Conservation (phyloP, 2,888 invertebrate genomes). For the Lamproptera curius region DNA sequence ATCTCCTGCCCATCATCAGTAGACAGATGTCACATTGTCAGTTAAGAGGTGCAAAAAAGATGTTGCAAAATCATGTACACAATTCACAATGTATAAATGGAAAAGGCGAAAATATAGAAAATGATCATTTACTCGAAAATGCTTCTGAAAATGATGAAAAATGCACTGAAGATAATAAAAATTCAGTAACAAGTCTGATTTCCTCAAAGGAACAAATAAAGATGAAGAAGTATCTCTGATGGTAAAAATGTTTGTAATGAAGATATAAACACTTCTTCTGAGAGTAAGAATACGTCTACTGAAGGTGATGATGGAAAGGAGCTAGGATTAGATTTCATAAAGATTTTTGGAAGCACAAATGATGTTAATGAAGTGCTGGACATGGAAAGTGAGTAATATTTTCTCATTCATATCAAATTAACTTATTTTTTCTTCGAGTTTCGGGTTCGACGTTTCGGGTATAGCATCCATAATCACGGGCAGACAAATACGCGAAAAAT, state of each 20-base stretch:
- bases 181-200: no score
- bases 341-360: slow-evolving; percentile 56
- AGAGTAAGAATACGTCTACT: slow-evolving; percentile 1
- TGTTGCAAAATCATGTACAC: slow-evolving; percentile 39
- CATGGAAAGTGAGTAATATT: slow-evolving; percentile 59
- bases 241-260: background rate
- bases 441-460: no score
- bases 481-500: no score
- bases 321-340: slow-evolving; percentile 40
- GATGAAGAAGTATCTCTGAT: slow-evolving; percentile 8
- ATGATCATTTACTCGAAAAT: no score
- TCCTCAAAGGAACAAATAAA: no score
- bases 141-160: no score
- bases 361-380: slow-evolving; percentile 61
- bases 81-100: slow-evolving; percentile 8
- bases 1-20: slow-evolving; percentile 41
- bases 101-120: slow-evolving; percentile 1
- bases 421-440: no score
- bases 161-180: no score
- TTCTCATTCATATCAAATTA: no score
- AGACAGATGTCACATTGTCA: slow-evolving; percentile 33
- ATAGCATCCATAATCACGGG: no score
- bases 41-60: slow-evolving; percentile 29
- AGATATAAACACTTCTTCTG: slow-evolving; percentile 2
- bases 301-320: slow-evolving; percentile 13